These are phyloP conservation scores for Sepioteuthis lessoniana DNA, from an alignment of 2,888 invertebrate genomes.

Conservation along the genomic window DNA sequence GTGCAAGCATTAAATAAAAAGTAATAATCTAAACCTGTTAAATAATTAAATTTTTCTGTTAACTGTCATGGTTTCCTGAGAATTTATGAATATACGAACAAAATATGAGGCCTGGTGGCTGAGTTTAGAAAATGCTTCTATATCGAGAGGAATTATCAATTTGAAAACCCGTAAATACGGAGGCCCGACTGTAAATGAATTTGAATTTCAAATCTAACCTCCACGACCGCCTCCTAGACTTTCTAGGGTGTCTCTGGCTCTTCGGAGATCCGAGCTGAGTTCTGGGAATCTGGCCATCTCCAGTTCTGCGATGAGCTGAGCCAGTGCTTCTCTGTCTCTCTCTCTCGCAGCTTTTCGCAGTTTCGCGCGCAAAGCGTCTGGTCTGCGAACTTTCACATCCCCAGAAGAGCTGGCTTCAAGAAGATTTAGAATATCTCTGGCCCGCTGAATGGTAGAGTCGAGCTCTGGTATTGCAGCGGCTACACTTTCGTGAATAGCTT, in stretches of 20 bases:
- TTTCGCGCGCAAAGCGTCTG: background rate
- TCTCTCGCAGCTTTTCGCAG: background rate
- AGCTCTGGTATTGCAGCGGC: background rate
- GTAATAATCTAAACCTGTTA: no score
- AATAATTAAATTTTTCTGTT: no score
- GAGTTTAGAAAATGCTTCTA: no score
- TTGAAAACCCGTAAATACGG: background rate
- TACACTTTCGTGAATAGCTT: background rate
- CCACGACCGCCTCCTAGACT: background rate
- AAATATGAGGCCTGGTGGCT: no score
- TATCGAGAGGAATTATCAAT: no score
- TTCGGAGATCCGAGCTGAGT: background rate
- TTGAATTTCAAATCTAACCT: background rate
- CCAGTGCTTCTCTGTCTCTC: slow-evolving; percentile 8
- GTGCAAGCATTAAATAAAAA: no score
- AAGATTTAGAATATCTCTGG: slow-evolving; percentile 14
- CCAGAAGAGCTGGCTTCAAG: background rate
- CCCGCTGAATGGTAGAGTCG: background rate
- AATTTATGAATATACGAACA: no score
- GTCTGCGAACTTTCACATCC: background rate
- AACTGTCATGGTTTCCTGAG: no score
- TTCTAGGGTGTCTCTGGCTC: background rate
- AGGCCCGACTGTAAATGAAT: background rate
- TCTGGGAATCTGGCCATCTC: background rate
- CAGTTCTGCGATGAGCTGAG: background rate